Conservation (phyloP, 2,797 vertebrate species). For the Parauchenoglanis ngamensis region DNA sequence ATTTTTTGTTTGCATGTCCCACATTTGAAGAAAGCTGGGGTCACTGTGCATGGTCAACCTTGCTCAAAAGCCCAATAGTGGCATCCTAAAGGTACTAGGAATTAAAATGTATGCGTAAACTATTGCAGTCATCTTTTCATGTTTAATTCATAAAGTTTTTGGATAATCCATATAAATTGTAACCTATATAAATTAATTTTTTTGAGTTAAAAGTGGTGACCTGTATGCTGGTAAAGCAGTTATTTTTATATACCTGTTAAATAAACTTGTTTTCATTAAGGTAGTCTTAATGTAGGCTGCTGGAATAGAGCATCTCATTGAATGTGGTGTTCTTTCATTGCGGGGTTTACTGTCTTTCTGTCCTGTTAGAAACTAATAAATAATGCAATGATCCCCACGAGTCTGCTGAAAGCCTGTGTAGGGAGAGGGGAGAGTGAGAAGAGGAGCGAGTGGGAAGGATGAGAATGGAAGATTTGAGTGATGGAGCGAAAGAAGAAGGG, state of each 20-base stretch:
- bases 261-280: background rate
- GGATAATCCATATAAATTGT: background rate
- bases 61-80: background rate
- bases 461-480: background rate
- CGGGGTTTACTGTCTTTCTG: conserved; percentile 39
- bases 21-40: background rate
- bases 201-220: too few relatives aligned
- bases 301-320: background rate
- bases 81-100: background rate
- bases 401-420: conserved; percentile 53
- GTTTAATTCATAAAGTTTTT: background rate
- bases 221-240: background rate
- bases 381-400: conserved; percentile 64
- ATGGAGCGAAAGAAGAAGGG: background rate
- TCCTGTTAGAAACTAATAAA: conserved; percentile 65
- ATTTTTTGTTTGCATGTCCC: background rate
- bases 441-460: conserved; percentile 17
- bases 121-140: background rate
- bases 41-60: background rate
- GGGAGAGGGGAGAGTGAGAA: conserved; percentile 11
- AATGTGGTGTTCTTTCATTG: conserved; percentile 45
- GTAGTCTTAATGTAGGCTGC: background rate
- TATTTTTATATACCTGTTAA: background rate
- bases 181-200: background rate
- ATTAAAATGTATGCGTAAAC: background rate